phyloP scores from a whole-genome alignment of 2,888 invertebrate genomes.

The Strigamia transsilvanica region DNA sequence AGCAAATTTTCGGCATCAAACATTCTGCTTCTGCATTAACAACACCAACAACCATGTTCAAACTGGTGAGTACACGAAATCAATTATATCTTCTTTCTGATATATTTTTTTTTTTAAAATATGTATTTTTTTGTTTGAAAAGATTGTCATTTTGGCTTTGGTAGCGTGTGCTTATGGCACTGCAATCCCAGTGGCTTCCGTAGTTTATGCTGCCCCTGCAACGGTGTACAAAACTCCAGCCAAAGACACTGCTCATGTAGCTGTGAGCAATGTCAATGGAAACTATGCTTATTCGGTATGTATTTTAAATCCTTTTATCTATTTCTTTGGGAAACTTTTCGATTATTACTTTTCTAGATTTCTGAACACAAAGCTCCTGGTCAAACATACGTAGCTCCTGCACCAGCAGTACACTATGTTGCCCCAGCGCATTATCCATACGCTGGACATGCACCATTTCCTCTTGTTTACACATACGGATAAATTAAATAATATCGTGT shows the following conservation, averaged over 20 bases:
- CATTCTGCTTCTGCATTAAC: background rate
- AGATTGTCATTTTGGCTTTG: slow-evolving; percentile 16
- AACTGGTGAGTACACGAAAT: background rate
- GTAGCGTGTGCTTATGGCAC: background rate
- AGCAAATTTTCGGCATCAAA: background rate
- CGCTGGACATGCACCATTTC: background rate
- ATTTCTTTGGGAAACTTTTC: background rate
- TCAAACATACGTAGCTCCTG: background rate
- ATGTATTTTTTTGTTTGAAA: background rate
- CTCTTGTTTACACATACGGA: background rate
- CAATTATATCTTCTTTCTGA: background rate
- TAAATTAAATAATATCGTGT: too few species aligned
- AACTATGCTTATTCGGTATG: slow-evolving; percentile 44
- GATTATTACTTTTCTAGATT: background rate
- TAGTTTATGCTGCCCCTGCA: background rate
- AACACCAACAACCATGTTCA: slow-evolving; percentile 10
- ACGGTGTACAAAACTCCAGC: slow-evolving; percentile 4
- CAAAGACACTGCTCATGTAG: background rate
- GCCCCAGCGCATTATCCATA: background rate
- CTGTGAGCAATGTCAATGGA: slow-evolving; percentile 34
- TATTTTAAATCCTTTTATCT: background rate
- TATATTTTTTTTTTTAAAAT: background rate
- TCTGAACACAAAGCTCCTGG: background rate
- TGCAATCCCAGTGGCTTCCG: background rate
- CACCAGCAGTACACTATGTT: background rate